phyloP scores from a whole-genome alignment of 2,888 invertebrate genomes.

The Drosophila mettleri region DNA sequence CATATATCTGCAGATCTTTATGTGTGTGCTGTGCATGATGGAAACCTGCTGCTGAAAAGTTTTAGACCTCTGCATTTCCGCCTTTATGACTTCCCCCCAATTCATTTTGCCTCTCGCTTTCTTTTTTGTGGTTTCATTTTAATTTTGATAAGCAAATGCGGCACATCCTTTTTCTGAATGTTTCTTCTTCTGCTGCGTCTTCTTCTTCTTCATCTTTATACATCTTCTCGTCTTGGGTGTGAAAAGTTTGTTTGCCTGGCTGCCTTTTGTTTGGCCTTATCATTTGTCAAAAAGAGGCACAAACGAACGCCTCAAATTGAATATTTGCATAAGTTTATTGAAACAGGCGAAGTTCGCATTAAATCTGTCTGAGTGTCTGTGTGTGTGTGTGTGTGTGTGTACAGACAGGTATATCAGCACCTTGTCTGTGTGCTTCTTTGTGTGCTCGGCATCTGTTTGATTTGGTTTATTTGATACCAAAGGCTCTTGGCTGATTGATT shows the following conservation, averaged over 20 bases:
- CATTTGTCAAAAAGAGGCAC: slow-evolving; percentile 69
- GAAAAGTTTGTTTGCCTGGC: slow-evolving; percentile 74
- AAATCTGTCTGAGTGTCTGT: slow-evolving; percentile 7
- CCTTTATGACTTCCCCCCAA: slow-evolving; percentile 34
- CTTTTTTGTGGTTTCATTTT: slow-evolving; percentile 62
- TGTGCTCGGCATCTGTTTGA: slow-evolving; percentile 51
- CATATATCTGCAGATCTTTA: slow-evolving; percentile 4
- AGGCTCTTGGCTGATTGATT: slow-evolving; percentile 31
- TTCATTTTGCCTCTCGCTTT: neutral
- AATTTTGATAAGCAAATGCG: slow-evolving; percentile 74
- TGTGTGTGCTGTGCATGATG: slow-evolving; percentile 47
- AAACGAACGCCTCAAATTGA: slow-evolving; percentile 68
- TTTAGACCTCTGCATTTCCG: slow-evolving; percentile 59
- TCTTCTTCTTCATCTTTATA: too few relatives aligned
- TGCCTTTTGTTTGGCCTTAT: slow-evolving; percentile 75
- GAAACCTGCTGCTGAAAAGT: slow-evolving; percentile 65
- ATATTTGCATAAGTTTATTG: slow-evolving; percentile 80
- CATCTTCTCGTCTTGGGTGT: slow-evolving; percentile 47
- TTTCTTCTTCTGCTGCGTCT: neutral
- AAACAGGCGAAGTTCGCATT: slow-evolving; percentile 47
- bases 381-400: neutral
- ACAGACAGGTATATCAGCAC: neutral
- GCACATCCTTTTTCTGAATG: slow-evolving; percentile 51
- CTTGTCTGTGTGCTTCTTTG: neutral
- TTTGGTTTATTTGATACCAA: slow-evolving; percentile 41